Evolutionary conservation across 1,140 invertebrate genomes (phyloP), one percentile per base, ranked within the genome.

Genomic region (Spodoptera litura): DNA sequence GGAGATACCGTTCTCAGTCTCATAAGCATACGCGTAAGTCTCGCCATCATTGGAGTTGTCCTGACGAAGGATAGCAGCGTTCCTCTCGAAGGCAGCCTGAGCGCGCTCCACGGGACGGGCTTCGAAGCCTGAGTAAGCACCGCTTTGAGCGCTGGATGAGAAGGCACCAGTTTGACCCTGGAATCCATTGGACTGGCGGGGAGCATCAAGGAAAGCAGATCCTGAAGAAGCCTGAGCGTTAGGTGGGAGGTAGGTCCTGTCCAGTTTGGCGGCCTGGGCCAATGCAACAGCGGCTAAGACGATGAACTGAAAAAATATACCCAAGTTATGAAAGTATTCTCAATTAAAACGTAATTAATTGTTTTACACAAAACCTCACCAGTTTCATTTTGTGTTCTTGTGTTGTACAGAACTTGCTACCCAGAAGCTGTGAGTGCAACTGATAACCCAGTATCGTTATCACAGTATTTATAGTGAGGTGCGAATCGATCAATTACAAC

Each of bases 241-340:
- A 13, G 96, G 96, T 10, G 96, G 96, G 9, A 96, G 94, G 83
- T 96, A 96, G 6, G 93, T 95, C 78, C 94, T 96, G 78, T 96
- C 96, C 61, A 96, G 84, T 80, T 96, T 91, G 11, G 85, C 93
- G 25, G 81, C 89, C 44, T 83, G 82, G 38, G 86, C 79, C 58
- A 82, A 84, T 25, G 88, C 85, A 25, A 88, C 80, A 13, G 83
- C 79, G 4, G 86, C 85, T 72, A 93, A 70, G 56, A 93, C 15
- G 15, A 91, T 84, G 20, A 93, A 78, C 92, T 94, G 89, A 64
- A 89, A 94, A 71, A 66, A 44, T 8, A 44, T 6, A 10, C 6
- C 0, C 38, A 44, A 44, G 79, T 55, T 55, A 79, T 25, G 44
- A 9, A 8, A 44, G 1, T 44, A 44, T 44, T 8, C 1, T 9